Evolutionary conservation across 1,140 invertebrate genomes (phyloP).

Genomic region (Lutraria rhynchaena): DNA sequence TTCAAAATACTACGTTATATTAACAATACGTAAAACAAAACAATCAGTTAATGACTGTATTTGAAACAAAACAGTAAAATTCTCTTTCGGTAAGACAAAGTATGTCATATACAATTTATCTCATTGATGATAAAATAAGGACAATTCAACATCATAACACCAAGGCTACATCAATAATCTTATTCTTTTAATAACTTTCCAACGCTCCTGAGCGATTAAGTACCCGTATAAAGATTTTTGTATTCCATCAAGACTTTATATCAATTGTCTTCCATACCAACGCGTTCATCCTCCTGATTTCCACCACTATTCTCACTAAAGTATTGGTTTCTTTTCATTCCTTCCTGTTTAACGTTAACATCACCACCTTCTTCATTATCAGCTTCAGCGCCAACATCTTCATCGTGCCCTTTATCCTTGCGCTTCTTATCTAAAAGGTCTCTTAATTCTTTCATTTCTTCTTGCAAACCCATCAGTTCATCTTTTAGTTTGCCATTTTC

Average conservation of each 20-base stretch:
- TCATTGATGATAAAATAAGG: no score
- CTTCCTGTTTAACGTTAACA: not conserved
- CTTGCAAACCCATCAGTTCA: conserved; percentile 93
- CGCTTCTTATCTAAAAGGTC: conserved; percentile 82
- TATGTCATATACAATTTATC: no score
- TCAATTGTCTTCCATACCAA: conserved; percentile 20
- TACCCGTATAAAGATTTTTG: not conserved
- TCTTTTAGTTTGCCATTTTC: conserved; percentile 89
- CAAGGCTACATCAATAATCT: no score
- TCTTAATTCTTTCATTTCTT: conserved; percentile 95
- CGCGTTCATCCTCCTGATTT: not conserved
- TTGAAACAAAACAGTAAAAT: no score
- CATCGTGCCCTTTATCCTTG: conserved; percentile 8
- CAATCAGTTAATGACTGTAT: no score
- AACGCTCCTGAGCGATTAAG: conserved; percentile 5
- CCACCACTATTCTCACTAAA: not conserved
- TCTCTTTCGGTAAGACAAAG: no score
- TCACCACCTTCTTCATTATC: not conserved
- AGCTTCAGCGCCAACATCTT: not conserved
- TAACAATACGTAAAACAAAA: no score
- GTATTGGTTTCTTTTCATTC: not conserved
- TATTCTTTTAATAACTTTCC: not conserved
- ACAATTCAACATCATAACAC: no score
- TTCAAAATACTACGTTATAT: no score
- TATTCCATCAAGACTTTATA: not conserved